These are phyloP conservation scores for Augochlorella aurata DNA, from an alignment of 2,888 invertebrate species.

Conservation along the genomic window DNA sequence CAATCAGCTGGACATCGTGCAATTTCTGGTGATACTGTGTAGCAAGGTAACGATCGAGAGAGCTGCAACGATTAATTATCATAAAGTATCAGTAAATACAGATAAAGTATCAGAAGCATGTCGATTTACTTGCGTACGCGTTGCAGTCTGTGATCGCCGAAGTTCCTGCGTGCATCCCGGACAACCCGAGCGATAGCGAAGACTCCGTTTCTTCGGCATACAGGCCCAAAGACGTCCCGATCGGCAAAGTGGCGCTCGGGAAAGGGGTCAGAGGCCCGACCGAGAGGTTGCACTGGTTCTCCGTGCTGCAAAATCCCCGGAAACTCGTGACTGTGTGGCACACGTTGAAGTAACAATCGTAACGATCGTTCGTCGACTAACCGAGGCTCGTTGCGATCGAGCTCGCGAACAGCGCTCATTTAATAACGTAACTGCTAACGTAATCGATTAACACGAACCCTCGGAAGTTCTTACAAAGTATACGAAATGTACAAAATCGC, in stretches of 20 bases:
- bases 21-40: slow-evolving; percentile 79
- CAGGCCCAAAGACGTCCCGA: slow-evolving; percentile 71
- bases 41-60: slow-evolving; percentile 71
- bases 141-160: slow-evolving; percentile 55
- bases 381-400: background rate
- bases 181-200: slow-evolving; percentile 77
- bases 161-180: slow-evolving; percentile 48
- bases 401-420: background rate
- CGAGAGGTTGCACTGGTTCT: slow-evolving; percentile 80
- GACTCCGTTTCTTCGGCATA: slow-evolving; percentile 74
- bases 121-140: background rate
- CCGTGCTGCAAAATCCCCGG: slow-evolving; percentile 79
- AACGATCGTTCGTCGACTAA: background rate
- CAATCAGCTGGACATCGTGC: slow-evolving; percentile 79
- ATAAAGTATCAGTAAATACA: background rate
- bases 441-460: background rate
- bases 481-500: background rate
- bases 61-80: background rate
- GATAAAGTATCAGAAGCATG: no score
- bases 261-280: slow-evolving; percentile 79
- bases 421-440: background rate
- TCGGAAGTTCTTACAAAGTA: background rate
- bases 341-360: slow-evolving; percentile 75
- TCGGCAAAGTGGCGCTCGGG: slow-evolving; percentile 80
- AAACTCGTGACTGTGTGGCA: slow-evolving; percentile 81